Base-by-base conservation (phyloP, 2,888 invertebrate genomes). In the Nudaria mundana region DNA sequence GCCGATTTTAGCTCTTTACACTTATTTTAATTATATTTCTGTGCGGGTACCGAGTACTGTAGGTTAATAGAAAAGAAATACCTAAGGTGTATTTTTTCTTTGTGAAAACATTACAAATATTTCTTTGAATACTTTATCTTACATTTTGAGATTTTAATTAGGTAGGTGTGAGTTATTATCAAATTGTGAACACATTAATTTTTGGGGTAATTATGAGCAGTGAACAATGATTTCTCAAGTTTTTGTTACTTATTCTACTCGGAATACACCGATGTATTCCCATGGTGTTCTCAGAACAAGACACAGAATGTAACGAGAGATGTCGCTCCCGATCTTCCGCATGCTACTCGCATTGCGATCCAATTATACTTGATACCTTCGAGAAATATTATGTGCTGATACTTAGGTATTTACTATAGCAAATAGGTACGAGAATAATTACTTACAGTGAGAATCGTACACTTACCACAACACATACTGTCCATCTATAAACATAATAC, bases 301-400 rank as follows among this genome's bases (percentile, higher is more conserved):
- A 77, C 81, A 77, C 72, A 83, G 79, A 81, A 81, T 85, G 88
- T 83, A 87, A 87, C 80, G 51, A 76, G 84, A 87, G 81, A 79
- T 75, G 76, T 66, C 68, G 71, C 74, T 69, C 66, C 72, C 75
- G 67, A 71, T 78, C 81, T 86, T 87, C 87, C 87, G 87, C 87
- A 83, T 68, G 69, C 69, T 68, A 69, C 78, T 85, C 80, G 71
- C 82, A 83, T 85, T 84, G 81, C 84, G 71, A 82, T 81, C 79
- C 80, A 83, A 85, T 87, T 86, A 85, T 84, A 84, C 73, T 71
- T 79, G 83, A 84, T 81, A 85, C 78, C 55, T 66, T 64, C 67
- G 69, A 83, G 77, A 81, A 78, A 80, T 81, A 81, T 76, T 76
- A 81, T 74, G 73, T 69, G 62, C 73, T 74, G 71, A 76, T 77